A percentile compares a stretch with the other conserved stretches of the same genome.
These are phyloP conservation scores for Shinisaurus crocodilurus DNA, from an alignment of 2,113 vertebrate species.

Conservation along the genomic window DNA sequence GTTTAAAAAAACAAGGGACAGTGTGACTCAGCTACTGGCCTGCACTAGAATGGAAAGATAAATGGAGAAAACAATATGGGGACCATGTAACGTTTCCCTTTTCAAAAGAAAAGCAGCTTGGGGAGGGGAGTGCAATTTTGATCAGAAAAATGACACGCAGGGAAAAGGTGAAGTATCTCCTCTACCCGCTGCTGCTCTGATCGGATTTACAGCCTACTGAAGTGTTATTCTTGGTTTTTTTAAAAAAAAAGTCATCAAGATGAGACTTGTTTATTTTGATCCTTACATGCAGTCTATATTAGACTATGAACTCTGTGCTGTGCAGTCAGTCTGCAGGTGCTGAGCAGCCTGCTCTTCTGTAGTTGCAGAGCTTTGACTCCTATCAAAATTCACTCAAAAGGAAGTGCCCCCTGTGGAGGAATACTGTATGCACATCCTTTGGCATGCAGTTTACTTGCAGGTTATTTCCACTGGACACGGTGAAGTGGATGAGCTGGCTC, in stretches of 20 bases:
- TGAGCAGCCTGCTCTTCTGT: not conserved
- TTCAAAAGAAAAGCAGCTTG: not conserved
- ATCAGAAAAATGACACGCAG: not conserved
- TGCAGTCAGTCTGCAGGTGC: not conserved
- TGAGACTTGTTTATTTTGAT: not conserved
- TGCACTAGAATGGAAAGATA: too few relatives aligned
- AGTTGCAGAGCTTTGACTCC: not conserved
- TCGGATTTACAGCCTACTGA: not conserved
- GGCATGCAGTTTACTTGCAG: not conserved
- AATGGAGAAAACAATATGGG: not conserved
- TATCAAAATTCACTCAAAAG: not conserved
- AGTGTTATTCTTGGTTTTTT: too few relatives aligned
- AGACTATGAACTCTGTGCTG: not conserved
- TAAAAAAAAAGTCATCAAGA: not conserved
- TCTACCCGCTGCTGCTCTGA: not conserved
- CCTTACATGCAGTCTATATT: not conserved
- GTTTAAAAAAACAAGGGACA: too few relatives aligned
- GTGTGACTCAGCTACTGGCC: too few relatives aligned
- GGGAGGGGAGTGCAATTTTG: not conserved
- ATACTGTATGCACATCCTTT: accelerated
- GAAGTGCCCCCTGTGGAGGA: not conserved
- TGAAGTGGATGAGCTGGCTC: not conserved
- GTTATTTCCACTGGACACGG: not conserved
- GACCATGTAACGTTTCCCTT: not conserved
- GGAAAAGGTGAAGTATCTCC: not conserved